Evolutionary conservation across 2,113 vertebrate species (phyloP).

Genomic region (Poeciliopsis turrubarensis): DNA sequence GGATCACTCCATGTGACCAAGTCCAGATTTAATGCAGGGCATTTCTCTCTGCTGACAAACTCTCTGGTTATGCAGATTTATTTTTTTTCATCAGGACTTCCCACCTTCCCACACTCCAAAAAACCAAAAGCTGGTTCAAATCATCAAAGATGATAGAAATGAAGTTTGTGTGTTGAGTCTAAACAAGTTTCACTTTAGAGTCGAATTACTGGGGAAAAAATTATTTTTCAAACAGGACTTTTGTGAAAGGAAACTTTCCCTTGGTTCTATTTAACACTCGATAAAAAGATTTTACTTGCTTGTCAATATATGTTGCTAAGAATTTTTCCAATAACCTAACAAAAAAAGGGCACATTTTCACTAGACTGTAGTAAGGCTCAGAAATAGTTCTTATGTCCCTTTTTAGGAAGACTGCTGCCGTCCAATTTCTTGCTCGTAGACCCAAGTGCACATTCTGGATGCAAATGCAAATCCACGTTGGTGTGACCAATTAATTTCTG

Average conservation of each 20-base stretch:
- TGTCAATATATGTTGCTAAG: neutral
- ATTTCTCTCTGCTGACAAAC: too few species aligned
- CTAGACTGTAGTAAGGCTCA: neutral
- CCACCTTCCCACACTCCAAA: too few species aligned
- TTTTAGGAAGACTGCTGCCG: slow-evolving; percentile 19
- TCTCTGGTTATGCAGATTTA: too few species aligned
- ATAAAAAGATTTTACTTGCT: neutral
- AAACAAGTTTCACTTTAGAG: too few species aligned
- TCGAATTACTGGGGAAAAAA: too few species aligned
- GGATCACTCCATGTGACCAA: too few species aligned
- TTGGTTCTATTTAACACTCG: too few species aligned
- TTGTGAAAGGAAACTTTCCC: neutral
- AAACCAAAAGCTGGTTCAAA: too few species aligned
- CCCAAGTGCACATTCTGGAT: slow-evolving; percentile 53
- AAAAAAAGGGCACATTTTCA: neutral
- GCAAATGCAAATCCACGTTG: slow-evolving; percentile 58
- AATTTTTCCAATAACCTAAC: neutral
- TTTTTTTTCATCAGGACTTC: too few species aligned
- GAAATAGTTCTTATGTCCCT: slow-evolving; percentile 18
- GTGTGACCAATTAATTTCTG: slow-evolving; percentile 73
- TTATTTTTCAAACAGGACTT: neutral
- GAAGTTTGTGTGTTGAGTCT: too few species aligned
- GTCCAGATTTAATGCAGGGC: too few species aligned
- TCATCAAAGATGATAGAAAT: too few species aligned
- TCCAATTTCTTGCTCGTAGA: slow-evolving; percentile 37